Base-by-base conservation (phyloP, 2,797 vertebrate genomes). In the Anniella stebbinsi region DNA sequence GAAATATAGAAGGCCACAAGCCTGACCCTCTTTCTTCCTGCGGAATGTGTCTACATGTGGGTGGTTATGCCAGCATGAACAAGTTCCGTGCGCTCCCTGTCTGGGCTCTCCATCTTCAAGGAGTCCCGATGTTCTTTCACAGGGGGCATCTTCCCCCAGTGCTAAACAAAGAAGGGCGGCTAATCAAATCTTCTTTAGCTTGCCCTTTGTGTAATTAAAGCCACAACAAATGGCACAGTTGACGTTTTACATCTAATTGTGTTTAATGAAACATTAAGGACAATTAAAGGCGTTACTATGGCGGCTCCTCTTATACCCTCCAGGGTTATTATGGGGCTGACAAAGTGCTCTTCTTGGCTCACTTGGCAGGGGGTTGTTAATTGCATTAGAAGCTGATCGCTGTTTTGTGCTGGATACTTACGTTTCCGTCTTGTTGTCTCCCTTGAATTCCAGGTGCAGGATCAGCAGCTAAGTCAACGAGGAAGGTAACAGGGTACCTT, bases 211-310 rank as follows among this genome's bases (percentile, higher is more conserved):
- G 94, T 95, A 96, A 96, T 96, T 96, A 94, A 95, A 97, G 95
- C 95, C 94, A 95, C 96, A 96, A 97, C 95, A 97, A 97, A 97
- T 96, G 96, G 94, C 93, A 93, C 95, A 94, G 93, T 96, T 96
- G 97, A 97, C 94, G 76, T 95, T 95, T 96, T 95, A 95, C 96
- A 95, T 96, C 96, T 96, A 97, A 97, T 97, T 97, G 96, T 96
- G 94, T 95, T 96, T 96, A 97, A 96, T 97, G 96, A 96, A 96
- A 97, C 94, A 95, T 96, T 96, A 97, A 96, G 96, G 93, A 93
- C 96, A 96, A 96, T 96, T 96, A 96, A 95, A 95, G 94, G 92
- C 95, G 94, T 91, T 95, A 95, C 95, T 57, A 93, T 94, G 94
- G 92, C 94, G 95, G 94, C 94, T 91, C 96, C 91, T 95, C 93